Evolutionary conservation across 2,888 invertebrate genomes (phyloP).

Genomic region (Neoitamus cyanurus): DNA sequence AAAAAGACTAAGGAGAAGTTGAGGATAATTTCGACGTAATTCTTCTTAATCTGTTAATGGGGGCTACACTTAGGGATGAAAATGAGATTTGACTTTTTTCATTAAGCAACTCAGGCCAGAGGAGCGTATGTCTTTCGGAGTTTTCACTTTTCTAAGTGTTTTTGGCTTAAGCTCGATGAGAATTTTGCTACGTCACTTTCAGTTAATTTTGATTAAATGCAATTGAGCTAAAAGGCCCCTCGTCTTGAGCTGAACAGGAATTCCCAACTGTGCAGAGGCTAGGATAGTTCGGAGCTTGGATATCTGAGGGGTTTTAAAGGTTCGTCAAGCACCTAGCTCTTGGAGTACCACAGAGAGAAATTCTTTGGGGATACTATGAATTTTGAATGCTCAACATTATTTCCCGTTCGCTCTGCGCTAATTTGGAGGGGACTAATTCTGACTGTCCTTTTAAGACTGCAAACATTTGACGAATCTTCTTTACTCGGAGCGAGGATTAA

Average conservation of each 20-base stretch:
- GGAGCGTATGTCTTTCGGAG: slow-evolving; percentile 16
- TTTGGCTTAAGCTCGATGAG: slow-evolving; percentile 37
- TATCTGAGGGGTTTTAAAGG: background rate
- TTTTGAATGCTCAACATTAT: background rate
- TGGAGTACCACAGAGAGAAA: background rate
- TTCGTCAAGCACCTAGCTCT: background rate
- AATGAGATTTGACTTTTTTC: slow-evolving; percentile 46
- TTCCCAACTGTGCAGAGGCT: background rate
- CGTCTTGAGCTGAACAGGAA: background rate
- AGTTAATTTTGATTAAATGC: slow-evolving; percentile 41
- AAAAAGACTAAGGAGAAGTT: slow-evolving; percentile 33
- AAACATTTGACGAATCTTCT: background rate
- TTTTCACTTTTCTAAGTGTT: slow-evolving; percentile 40
- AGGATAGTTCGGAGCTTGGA: background rate
- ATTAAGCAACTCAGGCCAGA: slow-evolving; percentile 23
- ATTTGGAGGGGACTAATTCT: background rate
- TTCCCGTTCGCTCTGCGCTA: background rate
- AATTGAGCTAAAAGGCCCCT: slow-evolving; percentile 5
- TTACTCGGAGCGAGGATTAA: background rate
- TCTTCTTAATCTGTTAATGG: slow-evolving; percentile 46
- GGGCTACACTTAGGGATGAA: slow-evolving; percentile 25
- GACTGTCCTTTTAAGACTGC: background rate
- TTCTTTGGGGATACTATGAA: background rate
- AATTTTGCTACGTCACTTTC: slow-evolving; percentile 26
- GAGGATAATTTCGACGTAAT: slow-evolving; percentile 42